These are phyloP conservation scores for Drosophila subsilvestris DNA, from an alignment of 2,888 invertebrate genomes.

Conservation along the genomic window DNA sequence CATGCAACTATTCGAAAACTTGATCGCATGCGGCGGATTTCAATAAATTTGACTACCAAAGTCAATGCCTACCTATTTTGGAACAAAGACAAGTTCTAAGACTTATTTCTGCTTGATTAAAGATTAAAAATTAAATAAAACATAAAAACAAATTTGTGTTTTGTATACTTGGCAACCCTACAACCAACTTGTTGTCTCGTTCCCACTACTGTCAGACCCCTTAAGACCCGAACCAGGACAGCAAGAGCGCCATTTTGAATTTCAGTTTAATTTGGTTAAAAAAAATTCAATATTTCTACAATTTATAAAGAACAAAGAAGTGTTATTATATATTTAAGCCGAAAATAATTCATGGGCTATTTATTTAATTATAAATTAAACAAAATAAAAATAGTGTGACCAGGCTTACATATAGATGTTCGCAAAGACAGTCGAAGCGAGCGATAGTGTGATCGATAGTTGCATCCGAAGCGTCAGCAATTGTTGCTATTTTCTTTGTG, in stretches of 20 bases:
- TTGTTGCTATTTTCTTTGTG: slow-evolving; percentile 23
- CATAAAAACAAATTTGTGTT: too few species aligned
- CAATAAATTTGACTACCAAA: neutral
- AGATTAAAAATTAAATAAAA: neutral
- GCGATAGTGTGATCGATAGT: neutral
- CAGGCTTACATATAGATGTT: too few species aligned
- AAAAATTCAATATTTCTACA: neutral
- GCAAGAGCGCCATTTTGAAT: neutral
- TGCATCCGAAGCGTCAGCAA: slow-evolving; percentile 18
- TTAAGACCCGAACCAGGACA: slow-evolving; percentile 19
- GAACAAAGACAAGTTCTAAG: neutral
- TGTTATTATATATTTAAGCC: neutral
- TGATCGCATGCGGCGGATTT: neutral
- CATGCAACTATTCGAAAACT: neutral
- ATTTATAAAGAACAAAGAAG: neutral
- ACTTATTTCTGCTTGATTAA: neutral
- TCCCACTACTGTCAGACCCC: slow-evolving; percentile 30
- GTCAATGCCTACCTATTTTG: neutral
- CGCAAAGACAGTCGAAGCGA: neutral
- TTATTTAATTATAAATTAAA: too few species aligned
- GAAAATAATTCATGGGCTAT: neutral
- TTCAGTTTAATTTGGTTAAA: neutral
- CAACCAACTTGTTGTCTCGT: slow-evolving; percentile 29
- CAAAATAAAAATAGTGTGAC: too few species aligned
- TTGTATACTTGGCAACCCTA: slow-evolving; percentile 51